Evolutionary conservation across 2,888 invertebrate species (phyloP).

Genomic region (Drosophila kuntzei): DNA sequence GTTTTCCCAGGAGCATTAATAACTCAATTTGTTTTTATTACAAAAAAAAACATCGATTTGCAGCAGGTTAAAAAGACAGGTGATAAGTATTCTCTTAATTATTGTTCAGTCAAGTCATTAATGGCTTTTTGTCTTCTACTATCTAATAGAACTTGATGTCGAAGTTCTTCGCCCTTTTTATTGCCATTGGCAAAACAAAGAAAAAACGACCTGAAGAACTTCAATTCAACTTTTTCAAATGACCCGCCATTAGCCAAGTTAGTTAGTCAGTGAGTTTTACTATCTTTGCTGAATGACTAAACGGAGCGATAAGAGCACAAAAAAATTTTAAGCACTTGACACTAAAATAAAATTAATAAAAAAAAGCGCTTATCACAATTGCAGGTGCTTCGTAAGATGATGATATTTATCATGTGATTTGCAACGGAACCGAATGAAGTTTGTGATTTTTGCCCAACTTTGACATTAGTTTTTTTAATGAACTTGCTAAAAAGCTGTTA

Average conservation of each 20-base stretch:
- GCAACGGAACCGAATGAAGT: not conserved
- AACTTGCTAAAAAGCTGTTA: slow-evolving; percentile 50
- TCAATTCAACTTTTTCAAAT: slow-evolving; percentile 1
- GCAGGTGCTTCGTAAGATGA: slow-evolving; percentile 39
- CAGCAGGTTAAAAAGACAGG: slow-evolving; percentile 4
- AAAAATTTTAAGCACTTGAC: slow-evolving; percentile 21
- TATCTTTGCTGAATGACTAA: slow-evolving; percentile 5
- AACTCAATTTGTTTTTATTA: slow-evolving; percentile 1
- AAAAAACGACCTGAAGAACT: not conserved
- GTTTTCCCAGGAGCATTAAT: slow-evolving; percentile 12
- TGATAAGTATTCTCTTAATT: slow-evolving; percentile 22
- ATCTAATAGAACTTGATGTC: slow-evolving; percentile 11
- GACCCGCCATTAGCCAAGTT: slow-evolving; percentile 14
- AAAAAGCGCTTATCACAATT: slow-evolving; percentile 18
- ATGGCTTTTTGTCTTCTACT: slow-evolving; percentile 23
- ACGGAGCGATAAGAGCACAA: slow-evolving; percentile 7
- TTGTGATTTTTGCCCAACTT: slow-evolving; percentile 7
- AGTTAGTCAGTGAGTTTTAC: slow-evolving; percentile 20
- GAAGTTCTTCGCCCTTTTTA: slow-evolving; percentile 24
- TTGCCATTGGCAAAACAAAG: not conserved
- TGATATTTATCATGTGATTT: slow-evolving; percentile 72
- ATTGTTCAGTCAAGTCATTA: slow-evolving; percentile 42
- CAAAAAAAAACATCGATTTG: slow-evolving; percentile 2
- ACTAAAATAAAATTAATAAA: slow-evolving; percentile 9
- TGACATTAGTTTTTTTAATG: slow-evolving; percentile 48